Evolutionary conservation across 2,797 vertebrate species (phyloP).

Genomic region (Argya squamiceps): DNA sequence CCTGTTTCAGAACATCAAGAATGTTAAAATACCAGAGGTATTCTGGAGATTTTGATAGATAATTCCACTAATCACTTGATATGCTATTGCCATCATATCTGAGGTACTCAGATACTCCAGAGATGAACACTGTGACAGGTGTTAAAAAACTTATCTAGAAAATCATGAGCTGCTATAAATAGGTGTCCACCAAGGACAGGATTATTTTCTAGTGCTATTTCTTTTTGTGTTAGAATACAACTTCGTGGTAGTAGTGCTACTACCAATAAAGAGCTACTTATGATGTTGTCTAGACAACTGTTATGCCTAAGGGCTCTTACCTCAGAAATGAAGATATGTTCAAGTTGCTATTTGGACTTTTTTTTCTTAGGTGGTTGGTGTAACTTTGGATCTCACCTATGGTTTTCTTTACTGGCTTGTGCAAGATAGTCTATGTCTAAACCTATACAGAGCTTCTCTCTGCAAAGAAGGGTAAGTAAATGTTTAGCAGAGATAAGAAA

Average conservation of each 20-base stretch:
- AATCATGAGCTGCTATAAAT: neutral
- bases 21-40: neutral
- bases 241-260: neutral
- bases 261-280: neutral
- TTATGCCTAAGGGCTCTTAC: neutral
- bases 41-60: neutral
- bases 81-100: neutral
- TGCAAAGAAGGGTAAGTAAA: slow-evolving; percentile 33
- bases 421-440: slow-evolving; percentile 68
- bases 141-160: neutral
- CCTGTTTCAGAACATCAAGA: neutral
- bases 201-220: neutral
- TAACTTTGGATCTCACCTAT: slow-evolving; percentile 74
- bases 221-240: neutral
- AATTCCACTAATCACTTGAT: neutral
- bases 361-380: slow-evolving; percentile 68
- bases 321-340: neutral
- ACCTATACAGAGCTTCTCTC: slow-evolving; percentile 69
- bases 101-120: neutral
- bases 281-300: neutral
- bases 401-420: slow-evolving; percentile 79
- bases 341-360: neutral
- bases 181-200: neutral
- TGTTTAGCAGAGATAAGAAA: neutral
- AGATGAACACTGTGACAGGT: neutral